phyloP scores from a whole-genome alignment of 1,140 invertebrate genomes.

The Paramacrobiotus metropolitanus region DNA sequence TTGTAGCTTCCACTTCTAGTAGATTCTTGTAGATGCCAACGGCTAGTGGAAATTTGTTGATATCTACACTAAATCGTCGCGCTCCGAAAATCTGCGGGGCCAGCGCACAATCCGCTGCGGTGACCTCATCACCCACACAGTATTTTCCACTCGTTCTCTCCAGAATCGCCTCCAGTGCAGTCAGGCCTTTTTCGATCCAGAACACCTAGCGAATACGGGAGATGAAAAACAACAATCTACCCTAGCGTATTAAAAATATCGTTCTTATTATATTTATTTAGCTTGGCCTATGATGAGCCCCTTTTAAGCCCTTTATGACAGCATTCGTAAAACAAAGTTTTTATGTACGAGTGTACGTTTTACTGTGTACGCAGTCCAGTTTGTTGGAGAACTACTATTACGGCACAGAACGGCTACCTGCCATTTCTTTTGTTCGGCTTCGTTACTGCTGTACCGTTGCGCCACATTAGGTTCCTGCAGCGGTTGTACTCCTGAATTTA shows the following conservation, averaged over 20 bases:
- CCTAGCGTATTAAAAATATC: too few species aligned
- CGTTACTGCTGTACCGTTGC: constrained; percentile 43
- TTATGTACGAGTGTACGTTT: too few species aligned
- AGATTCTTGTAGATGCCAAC: constrained; percentile 45
- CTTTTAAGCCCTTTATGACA: too few species aligned
- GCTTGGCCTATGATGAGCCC: too few species aligned
- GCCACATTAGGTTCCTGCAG: constrained; percentile 65
- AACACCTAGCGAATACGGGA: constrained; percentile 6
- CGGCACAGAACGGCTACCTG: too few species aligned
- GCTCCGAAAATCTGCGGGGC: constrained; percentile 9
- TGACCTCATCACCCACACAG: constrained; percentile 8
- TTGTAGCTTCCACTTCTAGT: too few species aligned
- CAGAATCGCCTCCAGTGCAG: constrained; percentile 6
- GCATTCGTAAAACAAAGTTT: too few species aligned
- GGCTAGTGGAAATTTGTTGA: constrained; percentile 17
- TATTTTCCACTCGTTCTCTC: neutral
- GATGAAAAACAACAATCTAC: too few species aligned
- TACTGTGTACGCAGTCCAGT: too few species aligned
- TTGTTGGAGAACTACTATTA: too few species aligned
- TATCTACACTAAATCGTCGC: constrained; percentile 5
- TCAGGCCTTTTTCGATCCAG: constrained; percentile 9
- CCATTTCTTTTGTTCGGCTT: constrained; percentile 16
- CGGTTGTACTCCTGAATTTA: constrained; percentile 74
- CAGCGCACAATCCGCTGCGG: constrained; percentile 9
- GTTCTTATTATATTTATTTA: too few species aligned